A percentile compares a stretch with the other conserved stretches of the same genome.
These are phyloP conservation scores for Magallana gigas DNA, from an alignment of 1,140 invertebrate genomes.

Conservation along the genomic window DNA sequence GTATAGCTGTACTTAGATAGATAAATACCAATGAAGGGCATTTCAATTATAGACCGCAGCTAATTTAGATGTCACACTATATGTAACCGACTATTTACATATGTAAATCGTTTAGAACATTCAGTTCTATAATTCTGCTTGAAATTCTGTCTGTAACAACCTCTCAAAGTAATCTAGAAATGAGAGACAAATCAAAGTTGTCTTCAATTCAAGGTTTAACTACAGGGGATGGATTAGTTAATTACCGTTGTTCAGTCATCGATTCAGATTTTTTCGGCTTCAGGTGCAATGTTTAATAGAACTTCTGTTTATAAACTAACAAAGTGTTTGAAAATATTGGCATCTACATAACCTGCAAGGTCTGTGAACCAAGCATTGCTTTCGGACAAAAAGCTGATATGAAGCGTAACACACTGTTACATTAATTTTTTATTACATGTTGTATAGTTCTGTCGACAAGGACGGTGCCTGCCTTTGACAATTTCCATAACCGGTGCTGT, in stretches of 20 bases:
- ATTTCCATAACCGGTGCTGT: constrained; percentile 14
- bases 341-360: constrained; percentile 7
- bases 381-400: not conserved
- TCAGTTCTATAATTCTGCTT: not conserved
- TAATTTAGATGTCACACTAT: not conserved
- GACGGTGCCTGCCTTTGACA: constrained; percentile 4
- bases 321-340: constrained; percentile 18
- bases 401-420: constrained; percentile 25
- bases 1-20: too few species aligned
- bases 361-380: not conserved
- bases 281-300: not conserved
- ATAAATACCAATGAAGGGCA: too few species aligned
- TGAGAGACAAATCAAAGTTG: not conserved
- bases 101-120: not conserved
- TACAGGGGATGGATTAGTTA: not conserved
- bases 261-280: not conserved
- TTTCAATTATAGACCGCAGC: not conserved
- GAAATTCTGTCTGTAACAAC: not conserved
- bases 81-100: not conserved
- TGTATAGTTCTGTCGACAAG: constrained; percentile 5
- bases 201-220: not conserved
- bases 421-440: constrained; percentile 13
- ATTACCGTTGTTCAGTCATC: not conserved
- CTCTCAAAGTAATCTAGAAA: not conserved
- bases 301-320: not conserved